Conservation (phyloP, 2,797 vertebrate genomes). For the Margarornis squamiger region DNA sequence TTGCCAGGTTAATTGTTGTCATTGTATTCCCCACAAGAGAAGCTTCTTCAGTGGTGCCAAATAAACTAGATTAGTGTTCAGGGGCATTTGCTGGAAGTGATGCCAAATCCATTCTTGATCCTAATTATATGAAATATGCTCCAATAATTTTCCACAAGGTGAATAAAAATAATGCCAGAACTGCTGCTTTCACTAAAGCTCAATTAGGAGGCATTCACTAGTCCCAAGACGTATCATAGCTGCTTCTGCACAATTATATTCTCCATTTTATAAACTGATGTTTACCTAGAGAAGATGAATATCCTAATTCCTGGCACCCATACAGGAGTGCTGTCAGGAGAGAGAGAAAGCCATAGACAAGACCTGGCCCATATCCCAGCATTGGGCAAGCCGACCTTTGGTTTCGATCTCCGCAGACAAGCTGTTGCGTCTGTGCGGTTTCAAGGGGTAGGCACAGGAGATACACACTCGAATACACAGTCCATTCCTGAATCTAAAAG, state of each 20-base stretch:
- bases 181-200: constrained; percentile 35
- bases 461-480: background rate
- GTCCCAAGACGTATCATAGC: constrained; percentile 40
- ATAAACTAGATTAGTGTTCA: constrained; percentile 68
- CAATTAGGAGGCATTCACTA: constrained; percentile 59
- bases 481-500: background rate
- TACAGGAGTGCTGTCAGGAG: background rate
- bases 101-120: constrained; percentile 73
- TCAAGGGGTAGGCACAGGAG: background rate
- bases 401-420: background rate
- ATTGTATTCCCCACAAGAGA: constrained; percentile 62
- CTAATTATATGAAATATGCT: constrained; percentile 70
- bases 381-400: constrained; percentile 4
- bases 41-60: constrained; percentile 61
- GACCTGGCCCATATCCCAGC: background rate
- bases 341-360: background rate
- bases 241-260: constrained; percentile 42
- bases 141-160: constrained; percentile 71
- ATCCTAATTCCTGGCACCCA: constrained; percentile 19
- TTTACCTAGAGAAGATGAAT: constrained; percentile 56
- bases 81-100: constrained; percentile 55
- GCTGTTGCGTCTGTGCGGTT: background rate
- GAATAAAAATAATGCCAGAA: constrained; percentile 60
- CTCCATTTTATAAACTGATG: background rate
- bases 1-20: constrained; percentile 68